These are phyloP conservation scores for Phenacoccus solenopsis DNA, from an alignment of 1,140 invertebrate species.

Conservation along the genomic window DNA sequence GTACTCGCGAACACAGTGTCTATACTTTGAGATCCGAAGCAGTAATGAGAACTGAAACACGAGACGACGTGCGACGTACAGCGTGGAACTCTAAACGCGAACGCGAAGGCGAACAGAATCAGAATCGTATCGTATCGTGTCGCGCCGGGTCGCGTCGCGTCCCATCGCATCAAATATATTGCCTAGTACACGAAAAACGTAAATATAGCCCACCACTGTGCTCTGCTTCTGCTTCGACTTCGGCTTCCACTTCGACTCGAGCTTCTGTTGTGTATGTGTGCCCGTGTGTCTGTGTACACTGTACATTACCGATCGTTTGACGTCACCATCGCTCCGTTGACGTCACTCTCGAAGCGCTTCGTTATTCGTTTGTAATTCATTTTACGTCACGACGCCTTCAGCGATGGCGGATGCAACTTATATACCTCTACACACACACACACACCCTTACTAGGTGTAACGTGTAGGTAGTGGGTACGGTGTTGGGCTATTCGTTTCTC, in stretches of 20 bases:
- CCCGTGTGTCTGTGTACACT: neutral
- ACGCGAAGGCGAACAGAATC: neutral
- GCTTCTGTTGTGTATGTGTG: neutral
- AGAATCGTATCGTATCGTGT: too few relatives aligned
- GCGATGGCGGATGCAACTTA: neutral
- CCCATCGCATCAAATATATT: neutral
- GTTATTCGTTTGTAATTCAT: conserved; percentile 14
- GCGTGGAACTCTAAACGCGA: neutral
- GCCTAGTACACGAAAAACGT: conserved; percentile 12
- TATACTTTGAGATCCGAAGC: conserved; percentile 1
- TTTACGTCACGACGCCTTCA: neutral
- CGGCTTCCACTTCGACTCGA: too few relatives aligned
- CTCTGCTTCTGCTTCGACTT: too few relatives aligned
- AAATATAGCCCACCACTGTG: conserved; percentile 9
- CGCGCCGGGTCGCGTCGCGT: too few relatives aligned
- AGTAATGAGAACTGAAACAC: neutral
- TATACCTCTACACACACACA: neutral
- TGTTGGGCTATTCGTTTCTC: too few relatives aligned
- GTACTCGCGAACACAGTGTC: neutral
- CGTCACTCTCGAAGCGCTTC: neutral
- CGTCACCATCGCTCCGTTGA: neutral
- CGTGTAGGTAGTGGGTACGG: too few relatives aligned
- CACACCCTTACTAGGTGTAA: too few relatives aligned
- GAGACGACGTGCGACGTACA: neutral
- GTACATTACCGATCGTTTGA: neutral